phyloP scores from a whole-genome alignment of 2,888 invertebrate species.

The Adela reaumurella region DNA sequence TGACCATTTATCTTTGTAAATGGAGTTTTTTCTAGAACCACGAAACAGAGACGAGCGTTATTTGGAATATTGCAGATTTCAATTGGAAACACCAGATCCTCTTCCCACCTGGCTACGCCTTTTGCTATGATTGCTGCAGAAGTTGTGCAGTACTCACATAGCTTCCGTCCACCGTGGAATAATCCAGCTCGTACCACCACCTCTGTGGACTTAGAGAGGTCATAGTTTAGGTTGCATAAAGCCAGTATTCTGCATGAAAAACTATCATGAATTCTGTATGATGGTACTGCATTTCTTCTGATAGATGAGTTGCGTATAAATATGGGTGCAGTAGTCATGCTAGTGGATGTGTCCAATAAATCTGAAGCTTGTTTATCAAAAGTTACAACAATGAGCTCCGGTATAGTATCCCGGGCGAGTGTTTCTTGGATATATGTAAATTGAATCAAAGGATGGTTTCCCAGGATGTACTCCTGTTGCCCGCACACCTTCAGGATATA shows the following conservation, averaged over 20 bases:
- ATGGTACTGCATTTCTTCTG: not conserved
- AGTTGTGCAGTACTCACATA: slow-evolving; percentile 66
- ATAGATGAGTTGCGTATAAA: not conserved
- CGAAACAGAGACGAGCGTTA: slow-evolving; percentile 75
- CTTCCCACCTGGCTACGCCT: slow-evolving; percentile 58
- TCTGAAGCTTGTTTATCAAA: not conserved
- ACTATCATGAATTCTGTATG: not conserved
- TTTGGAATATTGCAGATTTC: slow-evolving; percentile 68
- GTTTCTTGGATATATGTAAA: slow-evolving; percentile 66
- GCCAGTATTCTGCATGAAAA: not conserved
- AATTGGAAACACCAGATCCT: slow-evolving; percentile 66
- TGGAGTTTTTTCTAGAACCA: slow-evolving; percentile 71
- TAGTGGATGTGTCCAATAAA: not conserved
- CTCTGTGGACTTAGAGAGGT: slow-evolving; percentile 30
- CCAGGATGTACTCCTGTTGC: slow-evolving; percentile 74
- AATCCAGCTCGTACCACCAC: slow-evolving; percentile 71
- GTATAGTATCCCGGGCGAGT: not conserved
- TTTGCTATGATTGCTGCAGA: slow-evolving; percentile 48
- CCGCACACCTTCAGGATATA: slow-evolving; percentile 55
- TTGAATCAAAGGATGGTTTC: slow-evolving; percentile 66
- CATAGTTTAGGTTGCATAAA: not conserved
- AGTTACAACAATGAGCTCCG: not conserved
- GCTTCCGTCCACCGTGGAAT: slow-evolving; percentile 73
- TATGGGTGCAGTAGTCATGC: not conserved
- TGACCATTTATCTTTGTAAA: too few species aligned